Base-by-base conservation (phyloP, 2,888 invertebrate species). In the Neria commutata region DNA sequence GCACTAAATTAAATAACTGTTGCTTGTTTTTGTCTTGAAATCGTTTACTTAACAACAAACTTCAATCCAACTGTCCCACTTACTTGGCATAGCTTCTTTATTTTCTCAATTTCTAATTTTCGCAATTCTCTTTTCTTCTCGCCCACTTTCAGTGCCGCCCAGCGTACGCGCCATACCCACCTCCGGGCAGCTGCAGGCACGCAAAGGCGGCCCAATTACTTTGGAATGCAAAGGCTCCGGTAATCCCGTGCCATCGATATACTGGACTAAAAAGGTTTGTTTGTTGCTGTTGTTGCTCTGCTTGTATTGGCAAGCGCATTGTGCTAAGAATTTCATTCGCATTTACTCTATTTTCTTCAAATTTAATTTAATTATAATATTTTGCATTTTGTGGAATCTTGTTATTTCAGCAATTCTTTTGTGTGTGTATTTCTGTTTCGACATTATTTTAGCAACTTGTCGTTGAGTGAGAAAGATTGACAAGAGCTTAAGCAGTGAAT, bases 181-280 rank as follows among this genome's bases (percentile, higher is more conserved):
- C 70, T 86, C 83, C 24, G 83, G 87, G 3, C 87, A 88, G 70
- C 84, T 89, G 49, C 87, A 88, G 33, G 89, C 89, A 11, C 79
- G 89, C 47, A 85, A 89, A 58, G 89, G 88, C 0, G 88, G 88
- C 11, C 86, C 88, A 0, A 86, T 89, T 1, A 88, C 89, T 40
- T 79, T 90, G 56, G 88, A 89, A 77, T 90, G 90, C 71, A 83
- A 88, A 61, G 89, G 89, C 0, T 86, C 88, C 0, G 90, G 90
- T 14, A 90, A 90, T 80, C 90, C 90, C 0, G 88, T 89, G 26
- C 90, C 90, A 1, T 85, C 84, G 21, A 89, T 90, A 62, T 84
- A 84, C n/a, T 90, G 90, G 90, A 82, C 81, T 50, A 82, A 82
- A 73, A 82, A 82, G 78, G 82, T 82, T 63, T 56, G 67, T 37